A percentile compares a stretch with the other conserved stretches of the same genome.
phyloP scores from a whole-genome alignment of 92 coral and sea anemone species.

The Montipora capitata region DNA sequence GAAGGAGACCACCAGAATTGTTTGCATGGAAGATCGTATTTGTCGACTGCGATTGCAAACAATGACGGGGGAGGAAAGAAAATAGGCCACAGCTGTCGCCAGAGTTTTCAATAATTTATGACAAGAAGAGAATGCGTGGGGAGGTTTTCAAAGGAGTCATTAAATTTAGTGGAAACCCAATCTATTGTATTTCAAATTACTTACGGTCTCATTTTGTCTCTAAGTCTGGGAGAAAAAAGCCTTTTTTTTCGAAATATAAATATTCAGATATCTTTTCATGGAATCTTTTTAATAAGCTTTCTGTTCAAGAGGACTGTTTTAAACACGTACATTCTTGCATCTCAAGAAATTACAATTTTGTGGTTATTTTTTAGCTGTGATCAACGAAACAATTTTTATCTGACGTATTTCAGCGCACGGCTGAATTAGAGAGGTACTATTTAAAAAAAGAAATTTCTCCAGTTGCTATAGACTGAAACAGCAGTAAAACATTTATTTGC shows the following conservation, averaged over 20 bases:
- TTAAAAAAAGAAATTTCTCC: neutral
- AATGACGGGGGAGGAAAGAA: constrained; percentile 72
- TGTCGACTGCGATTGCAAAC: constrained; percentile 36
- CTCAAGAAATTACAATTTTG: neutral
- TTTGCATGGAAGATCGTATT: constrained; percentile 26
- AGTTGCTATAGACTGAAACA: neutral
- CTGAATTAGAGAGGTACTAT: neutral
- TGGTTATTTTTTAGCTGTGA: neutral
- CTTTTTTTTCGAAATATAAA: constrained; percentile 28
- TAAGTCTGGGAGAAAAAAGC: constrained; percentile 17
- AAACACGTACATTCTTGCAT: neutral
- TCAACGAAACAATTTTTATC: neutral
- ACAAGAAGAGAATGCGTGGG: constrained; percentile 41
- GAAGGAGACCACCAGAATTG: constrained; percentile 54
- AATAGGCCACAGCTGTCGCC: constrained; percentile 62
- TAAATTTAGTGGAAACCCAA: constrained; percentile 60
- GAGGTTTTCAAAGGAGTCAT: constrained; percentile 62
- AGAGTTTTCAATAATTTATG: constrained; percentile 48
- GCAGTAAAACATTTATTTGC: neutral
- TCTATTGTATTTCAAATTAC: constrained; percentile 26
- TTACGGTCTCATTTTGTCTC: constrained; percentile 58
- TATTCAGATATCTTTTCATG: neutral
- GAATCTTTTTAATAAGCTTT: neutral
- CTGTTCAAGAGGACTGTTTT: neutral
- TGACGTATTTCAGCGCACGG: neutral